These are phyloP conservation scores for Neria commutata DNA, from an alignment of 2,888 invertebrate species.

Conservation along the genomic window DNA sequence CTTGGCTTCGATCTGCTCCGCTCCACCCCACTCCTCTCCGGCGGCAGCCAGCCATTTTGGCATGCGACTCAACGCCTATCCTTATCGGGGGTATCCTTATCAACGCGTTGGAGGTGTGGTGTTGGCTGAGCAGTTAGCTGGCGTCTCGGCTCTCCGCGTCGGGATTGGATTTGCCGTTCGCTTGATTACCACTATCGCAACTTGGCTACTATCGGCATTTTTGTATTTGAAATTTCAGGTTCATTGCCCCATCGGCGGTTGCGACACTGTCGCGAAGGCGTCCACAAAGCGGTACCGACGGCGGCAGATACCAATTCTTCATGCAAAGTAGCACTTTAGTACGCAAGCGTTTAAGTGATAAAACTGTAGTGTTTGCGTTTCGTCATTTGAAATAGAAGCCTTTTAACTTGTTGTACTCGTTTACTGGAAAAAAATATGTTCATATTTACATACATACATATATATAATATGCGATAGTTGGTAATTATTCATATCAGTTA, in stretches of 20 bases:
- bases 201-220: conserved; percentile 10
- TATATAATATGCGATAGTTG: too few relatives aligned
- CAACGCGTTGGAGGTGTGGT: conserved; percentile 42
- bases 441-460: neutral
- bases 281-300: neutral
- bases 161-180: neutral
- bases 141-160: neutral
- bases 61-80: conserved; percentile 43
- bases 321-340: neutral
- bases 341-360: too few relatives aligned
- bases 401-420: neutral
- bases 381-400: too few relatives aligned
- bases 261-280: too few relatives aligned
- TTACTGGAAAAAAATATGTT: neutral
- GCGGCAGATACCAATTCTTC: conserved; percentile 5
- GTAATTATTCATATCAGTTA: too few relatives aligned
- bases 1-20: neutral
- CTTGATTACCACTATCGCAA: conserved; percentile 42
- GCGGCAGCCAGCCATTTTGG: neutral
- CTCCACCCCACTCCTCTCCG: neutral
- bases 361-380: too few relatives aligned
- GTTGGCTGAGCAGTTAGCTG: conserved; percentile 18
- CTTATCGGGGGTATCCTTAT: conserved; percentile 52
- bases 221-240: neutral
- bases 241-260: neutral